Base-by-base conservation (phyloP, 2,888 invertebrate species). In the Ennomos quercinarius region DNA sequence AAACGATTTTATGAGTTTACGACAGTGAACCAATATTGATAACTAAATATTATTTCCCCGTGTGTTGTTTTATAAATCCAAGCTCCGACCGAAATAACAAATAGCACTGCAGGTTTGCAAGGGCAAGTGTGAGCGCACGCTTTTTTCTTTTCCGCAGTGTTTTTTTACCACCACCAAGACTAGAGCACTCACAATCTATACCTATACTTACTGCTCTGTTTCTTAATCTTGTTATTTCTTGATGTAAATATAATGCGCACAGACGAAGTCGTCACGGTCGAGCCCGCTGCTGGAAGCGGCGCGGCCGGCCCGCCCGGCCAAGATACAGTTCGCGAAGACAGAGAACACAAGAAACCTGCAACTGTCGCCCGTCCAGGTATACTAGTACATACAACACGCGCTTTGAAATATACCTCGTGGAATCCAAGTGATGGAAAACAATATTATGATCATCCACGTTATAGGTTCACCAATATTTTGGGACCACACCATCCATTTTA, bases 291-390 rank as follows among this genome's bases (percentile, higher is more conserved):
- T 87, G 84, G 90, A 88, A 74, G 84, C 89, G 61, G 80, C 88
- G 70, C 74, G 86, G 62, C 82, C 85, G 70, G 77, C 86, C 56
- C 83, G 86, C 42, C 76, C 82, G 56, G 79, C 84, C 80, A 87
- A 90, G 80, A 87, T 89, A 35, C 91, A 89, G 78, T 93, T 86
- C 89, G 88, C 93, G 78, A 93, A 91, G 83, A 91, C 91, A 77
- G 94, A 94, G 89, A 93, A 83, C 86, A 91, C 93, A 79, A 91
- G 95, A 89, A 95, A 94, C 92, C 94, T 95, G 78, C 95, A 94
- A 89, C 94, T 95, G 89, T 95, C 95, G 70, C 93, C 94, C 86
- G 93, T 95, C 81, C 95, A 95, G 95, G 95, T 95, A 83, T 73
- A 66, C 3, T 6, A 27, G 17, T 27, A 27, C 0, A 27, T 27